Percentiles rank a stretch among this genome's conserved stretches.
phyloP scores from a whole-genome alignment of 2,797 vertebrate species.

The Pteropus rufus region DNA sequence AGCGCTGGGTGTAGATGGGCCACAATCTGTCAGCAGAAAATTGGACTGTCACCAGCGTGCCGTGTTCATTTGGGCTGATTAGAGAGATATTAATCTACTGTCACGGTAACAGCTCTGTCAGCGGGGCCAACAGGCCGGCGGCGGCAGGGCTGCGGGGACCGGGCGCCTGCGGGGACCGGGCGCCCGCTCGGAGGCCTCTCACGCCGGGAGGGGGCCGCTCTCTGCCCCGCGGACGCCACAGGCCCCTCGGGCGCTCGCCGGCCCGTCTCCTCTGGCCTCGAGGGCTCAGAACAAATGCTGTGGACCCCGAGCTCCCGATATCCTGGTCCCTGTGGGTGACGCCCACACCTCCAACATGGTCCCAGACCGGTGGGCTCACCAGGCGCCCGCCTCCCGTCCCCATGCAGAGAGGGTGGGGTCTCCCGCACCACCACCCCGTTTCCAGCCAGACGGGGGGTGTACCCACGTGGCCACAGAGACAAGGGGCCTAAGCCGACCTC shows the following conservation, averaged over 20 bases:
- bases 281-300: fast-evolving
- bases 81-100: constrained; percentile 92
- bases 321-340: fast-evolving
- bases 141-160: no score
- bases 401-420: neutral
- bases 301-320: fast-evolving
- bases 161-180: neutral
- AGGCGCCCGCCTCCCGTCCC: fast-evolving
- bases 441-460: fast-evolving
- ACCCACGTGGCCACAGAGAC: neutral
- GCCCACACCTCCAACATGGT: fast-evolving
- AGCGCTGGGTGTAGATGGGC: constrained; percentile 87
- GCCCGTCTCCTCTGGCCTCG: fast-evolving
- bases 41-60: constrained; percentile 98
- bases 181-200: fast-evolving
- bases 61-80: constrained; percentile 92
- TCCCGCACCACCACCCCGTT: fast-evolving
- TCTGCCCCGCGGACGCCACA: neutral
- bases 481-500: fast-evolving
- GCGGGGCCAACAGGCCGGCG: constrained; percentile 47
- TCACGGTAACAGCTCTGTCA: constrained; percentile 86
- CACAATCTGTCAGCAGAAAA: constrained; percentile 96
- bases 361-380: neutral
- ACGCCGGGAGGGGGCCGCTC: fast-evolving
- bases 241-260: neutral